Base-by-base conservation (phyloP, 2,888 invertebrate genomes). In the Agonopterix alstromeriana region DNA sequence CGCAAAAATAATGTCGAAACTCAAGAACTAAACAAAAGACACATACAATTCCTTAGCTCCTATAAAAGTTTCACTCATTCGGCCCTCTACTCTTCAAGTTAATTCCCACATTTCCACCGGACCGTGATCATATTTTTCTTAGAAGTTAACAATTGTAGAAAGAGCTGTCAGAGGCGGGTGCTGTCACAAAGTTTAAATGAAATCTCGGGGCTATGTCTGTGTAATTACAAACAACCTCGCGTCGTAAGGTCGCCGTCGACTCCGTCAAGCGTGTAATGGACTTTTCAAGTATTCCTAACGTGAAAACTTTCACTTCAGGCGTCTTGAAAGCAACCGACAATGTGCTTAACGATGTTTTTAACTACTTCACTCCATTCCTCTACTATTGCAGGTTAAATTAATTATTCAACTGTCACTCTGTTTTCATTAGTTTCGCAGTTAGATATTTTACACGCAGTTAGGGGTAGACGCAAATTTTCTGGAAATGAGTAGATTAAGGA, bases 211-310 rank as follows among this genome's bases (percentile, higher is more conserved):
- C 79, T 75, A 74, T 77, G 82, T 77, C 79, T 81, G 67, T 73
- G 82, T 82, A 84, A 85, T 86, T 83, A 84, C 81, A 81, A 82
- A 79, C 82, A 82, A 78, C 70, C 76, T 65, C 61, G 60, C 70
- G 72, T 68, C 70, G 73, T 76, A 72, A 80, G 78, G 81, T 77
- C 73, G 74, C 62, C 70, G 71, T 66, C 66, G 67, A 65, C 70
- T 67, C 78, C 75, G 74, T 78, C 79, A 78, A 70, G 76, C 85
- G 82, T 83, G 85, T 86, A 85, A 86, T 86, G 83, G 85, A 86
- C 82, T 86, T 86, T 79, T 77, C 84, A 84, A 85, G 86, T 84
- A 84, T 84, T 84, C 76, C 73, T 83, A 84, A 84, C 82, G 82
- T 78, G 84, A 72, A 80, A 85, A 86, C 81, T 85, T 85, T 77